Base-by-base conservation (phyloP, 37 sponge, comb jelly and placozoan genomes). In the Diacarnus erythraeanus region DNA sequence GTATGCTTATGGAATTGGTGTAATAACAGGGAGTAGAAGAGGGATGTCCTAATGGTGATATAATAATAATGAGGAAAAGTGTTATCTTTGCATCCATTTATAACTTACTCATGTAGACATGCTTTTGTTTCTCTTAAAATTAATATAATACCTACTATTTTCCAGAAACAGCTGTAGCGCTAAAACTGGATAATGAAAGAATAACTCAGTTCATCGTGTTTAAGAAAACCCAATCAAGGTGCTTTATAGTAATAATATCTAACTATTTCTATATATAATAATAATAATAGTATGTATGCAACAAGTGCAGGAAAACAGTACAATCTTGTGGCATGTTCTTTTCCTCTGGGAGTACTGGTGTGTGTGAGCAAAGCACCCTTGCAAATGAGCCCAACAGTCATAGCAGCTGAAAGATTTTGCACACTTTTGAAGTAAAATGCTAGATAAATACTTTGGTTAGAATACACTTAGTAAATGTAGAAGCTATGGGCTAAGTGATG, bases 301-400 rank as follows among this genome's bases (percentile, higher is more conserved):
- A 86, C 77, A 2, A 81, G 91, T 78, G 83, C 65, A 51, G 91
- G 88, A 1, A 61, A 76, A 5, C 38, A 60, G 42, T 58, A 82
- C 58, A 64, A 72, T 29, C 78, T 90, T 60, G 74, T 90, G 56
- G 82, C 72, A 38, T 81, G 82, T 57, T 30, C 38, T 57, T 57
- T 73, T 38, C 86, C 86, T 2, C 36, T 81, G 33, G 91, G 91
- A 31, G 42, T 81, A 21, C 57, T 90, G n/a, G 91, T 85, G 43
- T 85, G 87, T 40, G 25, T 81, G 22, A 39, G 71, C 31, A 43
- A 80, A 64, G 34, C 91, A 27, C 91, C 91, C 18, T 29, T 47
- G 22, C 74, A 40, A 0, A 71, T 85, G 59, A 85, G 81, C 69
- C 36, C 59, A 39, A 69, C 85, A 2, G 44, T 81, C 20, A 76